Evolutionary conservation across 2,888 invertebrate genomes (phyloP).

Genomic region (Melinaea marsaeus): DNA sequence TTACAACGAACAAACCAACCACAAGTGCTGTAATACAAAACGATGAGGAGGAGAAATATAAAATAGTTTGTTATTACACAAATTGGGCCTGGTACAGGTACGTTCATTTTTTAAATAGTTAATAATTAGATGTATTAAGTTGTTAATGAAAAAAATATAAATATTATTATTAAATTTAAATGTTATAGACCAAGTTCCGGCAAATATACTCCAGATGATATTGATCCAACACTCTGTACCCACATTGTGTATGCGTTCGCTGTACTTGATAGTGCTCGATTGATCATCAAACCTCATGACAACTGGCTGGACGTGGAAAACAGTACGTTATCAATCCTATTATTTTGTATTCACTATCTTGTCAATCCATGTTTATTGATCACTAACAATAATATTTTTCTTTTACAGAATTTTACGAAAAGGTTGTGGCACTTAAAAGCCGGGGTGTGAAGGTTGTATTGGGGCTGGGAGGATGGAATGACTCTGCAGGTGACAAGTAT

Average conservation of each 20-base stretch:
- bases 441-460: constrained; percentile 88
- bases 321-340: constrained; percentile 71
- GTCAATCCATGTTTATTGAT: neutral
- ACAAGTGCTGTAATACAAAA: constrained; percentile 32
- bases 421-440: constrained; percentile 84
- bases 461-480: constrained; percentile 97
- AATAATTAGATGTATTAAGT: neutral
- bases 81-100: constrained; percentile 95
- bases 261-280: constrained; percentile 84
- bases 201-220: constrained; percentile 88
- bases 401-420: constrained; percentile 87
- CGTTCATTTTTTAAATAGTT: constrained; percentile 8
- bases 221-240: constrained; percentile 91
- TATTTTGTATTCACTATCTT: neutral
- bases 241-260: constrained; percentile 96
- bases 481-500: constrained; percentile 94
- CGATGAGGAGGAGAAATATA: constrained; percentile 73
- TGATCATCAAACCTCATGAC: constrained; percentile 90
- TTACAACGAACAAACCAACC: constrained; percentile 45
- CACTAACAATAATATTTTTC: constrained; percentile 1
- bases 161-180: constrained; percentile 5
- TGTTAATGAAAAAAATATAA: neutral
- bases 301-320: constrained; percentile 94
- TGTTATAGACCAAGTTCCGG: constrained; percentile 83
- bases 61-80: constrained; percentile 93